Evolutionary conservation across 2,113 vertebrate species (phyloP).

Genomic region (Gadus macrocephalus): DNA sequence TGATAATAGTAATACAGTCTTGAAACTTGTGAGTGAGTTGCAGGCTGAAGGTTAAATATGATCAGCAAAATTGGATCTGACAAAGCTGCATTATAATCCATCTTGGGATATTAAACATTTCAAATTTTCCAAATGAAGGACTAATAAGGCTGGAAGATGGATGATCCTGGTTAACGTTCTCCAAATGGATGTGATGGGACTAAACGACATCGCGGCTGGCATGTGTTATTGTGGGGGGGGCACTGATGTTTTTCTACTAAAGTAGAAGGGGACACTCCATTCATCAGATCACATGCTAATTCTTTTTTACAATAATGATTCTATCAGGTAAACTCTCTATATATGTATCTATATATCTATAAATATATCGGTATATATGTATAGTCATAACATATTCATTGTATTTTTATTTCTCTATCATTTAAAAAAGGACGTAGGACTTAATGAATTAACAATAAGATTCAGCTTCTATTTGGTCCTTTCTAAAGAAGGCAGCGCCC

Average conservation of each 20-base stretch:
- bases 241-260: conserved; percentile 24
- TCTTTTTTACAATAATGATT: no score
- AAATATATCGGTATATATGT: no score
- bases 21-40: conserved; percentile 62
- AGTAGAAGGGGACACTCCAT: no score
- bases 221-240: conserved; percentile 44
- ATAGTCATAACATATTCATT: no score
- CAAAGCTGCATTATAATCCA: conserved; percentile 80
- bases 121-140: conserved; percentile 75
- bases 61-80: conserved; percentile 72
- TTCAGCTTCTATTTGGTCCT: no score
- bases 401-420: no score
- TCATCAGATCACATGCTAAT: no score
- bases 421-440: no score
- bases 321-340: no score
- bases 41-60: conserved; percentile 72
- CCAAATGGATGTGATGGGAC: conserved; percentile 54
- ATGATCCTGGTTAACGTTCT: conserved; percentile 68
- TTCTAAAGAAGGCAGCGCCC: no score
- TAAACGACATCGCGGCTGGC: conserved; percentile 59
- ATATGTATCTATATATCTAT: no score
- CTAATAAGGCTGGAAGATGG: conserved; percentile 75
- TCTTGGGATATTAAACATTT: conserved; percentile 80
- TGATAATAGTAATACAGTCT: conserved; percentile 58
- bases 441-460: no score